Conservation (phyloP, 2,113 vertebrate genomes). For the Natator depressus region DNA sequence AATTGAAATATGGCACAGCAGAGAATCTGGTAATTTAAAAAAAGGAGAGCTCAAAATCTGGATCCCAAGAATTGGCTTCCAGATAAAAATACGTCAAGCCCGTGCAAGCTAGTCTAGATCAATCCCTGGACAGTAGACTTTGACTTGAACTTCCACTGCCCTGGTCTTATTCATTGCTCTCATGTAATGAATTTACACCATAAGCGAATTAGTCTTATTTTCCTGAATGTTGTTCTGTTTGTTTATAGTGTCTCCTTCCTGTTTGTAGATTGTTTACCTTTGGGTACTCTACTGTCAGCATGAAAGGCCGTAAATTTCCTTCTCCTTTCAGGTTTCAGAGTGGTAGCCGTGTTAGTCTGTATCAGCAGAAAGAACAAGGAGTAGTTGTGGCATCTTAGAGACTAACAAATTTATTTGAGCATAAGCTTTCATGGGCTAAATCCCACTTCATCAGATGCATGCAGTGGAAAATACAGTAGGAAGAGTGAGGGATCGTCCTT, state of each 20-base stretch:
- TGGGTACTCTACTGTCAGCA: background rate
- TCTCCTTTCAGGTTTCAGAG: background rate
- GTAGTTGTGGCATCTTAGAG: too few species aligned
- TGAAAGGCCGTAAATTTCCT: constrained; percentile 47
- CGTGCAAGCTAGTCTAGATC: background rate
- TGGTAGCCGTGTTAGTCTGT: too few species aligned
- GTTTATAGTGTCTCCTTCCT: constrained; percentile 6
- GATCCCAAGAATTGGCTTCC: background rate
- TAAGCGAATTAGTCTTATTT: background rate
- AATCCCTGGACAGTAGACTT: background rate
- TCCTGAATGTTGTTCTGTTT: constrained; percentile 6
- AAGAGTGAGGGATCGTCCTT: too few species aligned
- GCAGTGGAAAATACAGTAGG: too few species aligned
- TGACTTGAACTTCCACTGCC: background rate
- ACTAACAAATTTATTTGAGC: too few species aligned
- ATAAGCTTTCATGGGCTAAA: too few species aligned
- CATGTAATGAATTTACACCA: fast-evolving
- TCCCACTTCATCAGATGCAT: too few species aligned
- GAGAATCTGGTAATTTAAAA: background rate
- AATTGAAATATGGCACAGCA: too few species aligned
- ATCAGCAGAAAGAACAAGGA: too few species aligned
- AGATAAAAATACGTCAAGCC: background rate
- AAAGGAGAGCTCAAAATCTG: background rate
- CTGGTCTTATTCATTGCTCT: constrained; percentile 26
- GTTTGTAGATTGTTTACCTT: constrained; percentile 29